Evolutionary conservation across 1,140 invertebrate genomes (phyloP).

Genomic region (Eubasilissa regina): DNA sequence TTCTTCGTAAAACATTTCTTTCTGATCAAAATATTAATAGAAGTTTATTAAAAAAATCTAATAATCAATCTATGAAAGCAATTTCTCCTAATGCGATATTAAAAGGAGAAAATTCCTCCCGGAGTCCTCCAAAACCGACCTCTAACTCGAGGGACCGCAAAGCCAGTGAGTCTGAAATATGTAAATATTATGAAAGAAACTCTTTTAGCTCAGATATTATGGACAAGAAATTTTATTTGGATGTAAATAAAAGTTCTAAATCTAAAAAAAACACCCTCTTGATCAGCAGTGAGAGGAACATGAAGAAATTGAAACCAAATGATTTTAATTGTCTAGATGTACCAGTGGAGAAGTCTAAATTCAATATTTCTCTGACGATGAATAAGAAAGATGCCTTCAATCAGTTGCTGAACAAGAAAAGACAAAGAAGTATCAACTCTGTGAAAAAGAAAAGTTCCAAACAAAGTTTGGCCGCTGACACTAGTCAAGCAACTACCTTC

Average conservation of each 20-base stretch:
- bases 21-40: conserved; percentile 32
- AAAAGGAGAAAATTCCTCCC: neutral
- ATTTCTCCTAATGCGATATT: conserved; percentile 3
- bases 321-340: conserved; percentile 1
- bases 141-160: neutral
- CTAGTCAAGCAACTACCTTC: conserved; percentile 62
- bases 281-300: conserved; percentile 18
- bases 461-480: conserved; percentile 21
- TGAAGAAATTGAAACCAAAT: conserved; percentile 15
- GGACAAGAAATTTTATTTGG: neutral
- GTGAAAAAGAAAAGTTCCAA: conserved; percentile 20
- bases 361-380: conserved; percentile 48
- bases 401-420: conserved; percentile 39
- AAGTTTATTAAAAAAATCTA: conserved; percentile 48
- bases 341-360: conserved; percentile 44
- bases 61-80: neutral
- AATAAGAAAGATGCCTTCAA: conserved; percentile 45
- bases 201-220: neutral
- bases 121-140: neutral
- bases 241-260: conserved; percentile 13
- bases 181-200: neutral
- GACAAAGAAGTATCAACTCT: conserved; percentile 16
- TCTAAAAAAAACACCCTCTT: neutral
- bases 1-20: conserved; percentile 37
- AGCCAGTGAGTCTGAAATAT: neutral